Conservation (phyloP, 2,113 vertebrate species). For the Lipophrys pholis region DNA sequence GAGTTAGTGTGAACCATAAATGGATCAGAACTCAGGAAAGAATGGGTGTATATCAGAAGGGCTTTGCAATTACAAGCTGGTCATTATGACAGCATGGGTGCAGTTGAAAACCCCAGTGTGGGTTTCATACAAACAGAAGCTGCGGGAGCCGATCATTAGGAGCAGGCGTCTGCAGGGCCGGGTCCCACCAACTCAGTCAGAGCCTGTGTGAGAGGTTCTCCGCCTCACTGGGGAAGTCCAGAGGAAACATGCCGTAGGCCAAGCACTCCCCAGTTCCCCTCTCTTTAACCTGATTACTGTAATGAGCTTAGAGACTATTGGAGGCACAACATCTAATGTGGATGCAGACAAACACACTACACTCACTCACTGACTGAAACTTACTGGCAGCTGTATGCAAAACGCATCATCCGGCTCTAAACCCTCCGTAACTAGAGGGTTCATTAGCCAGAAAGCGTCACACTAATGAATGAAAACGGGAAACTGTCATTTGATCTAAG, state of each 20-base stretch:
- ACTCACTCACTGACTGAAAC: slow-evolving; percentile 38
- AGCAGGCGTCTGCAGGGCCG: slow-evolving; percentile 44
- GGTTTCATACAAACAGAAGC: slow-evolving; percentile 66
- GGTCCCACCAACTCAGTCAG: slow-evolving; percentile 41
- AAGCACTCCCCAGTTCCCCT: slow-evolving; percentile 65
- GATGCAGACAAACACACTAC: slow-evolving; percentile 54
- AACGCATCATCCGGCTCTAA: slow-evolving; percentile 35
- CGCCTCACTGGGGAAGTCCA: slow-evolving; percentile 61
- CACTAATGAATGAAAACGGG: slow-evolving; percentile 26
- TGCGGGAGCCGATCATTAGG: slow-evolving; percentile 66
- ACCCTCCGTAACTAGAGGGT: slow-evolving; percentile 31
- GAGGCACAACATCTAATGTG: slow-evolving; percentile 66
- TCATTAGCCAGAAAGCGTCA: slow-evolving; percentile 45
- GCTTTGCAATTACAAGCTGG: slow-evolving; percentile 60
- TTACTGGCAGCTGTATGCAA: slow-evolving; percentile 47
- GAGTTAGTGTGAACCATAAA: slow-evolving; percentile 34
- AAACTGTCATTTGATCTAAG: slow-evolving; percentile 29
- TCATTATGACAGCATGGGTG: slow-evolving; percentile 69
- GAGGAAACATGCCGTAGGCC: slow-evolving; percentile 60
- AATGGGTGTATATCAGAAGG: slow-evolving; percentile 34
- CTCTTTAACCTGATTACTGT: slow-evolving; percentile 82
- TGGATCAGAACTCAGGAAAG: slow-evolving; percentile 34
- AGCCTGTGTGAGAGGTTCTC: slow-evolving; percentile 62
- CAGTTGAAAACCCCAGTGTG: slow-evolving; percentile 55
- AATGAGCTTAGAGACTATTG: slow-evolving; percentile 78